phyloP scores from a whole-genome alignment of 2,888 invertebrate genomes.

The Girardia tigrina region DNA sequence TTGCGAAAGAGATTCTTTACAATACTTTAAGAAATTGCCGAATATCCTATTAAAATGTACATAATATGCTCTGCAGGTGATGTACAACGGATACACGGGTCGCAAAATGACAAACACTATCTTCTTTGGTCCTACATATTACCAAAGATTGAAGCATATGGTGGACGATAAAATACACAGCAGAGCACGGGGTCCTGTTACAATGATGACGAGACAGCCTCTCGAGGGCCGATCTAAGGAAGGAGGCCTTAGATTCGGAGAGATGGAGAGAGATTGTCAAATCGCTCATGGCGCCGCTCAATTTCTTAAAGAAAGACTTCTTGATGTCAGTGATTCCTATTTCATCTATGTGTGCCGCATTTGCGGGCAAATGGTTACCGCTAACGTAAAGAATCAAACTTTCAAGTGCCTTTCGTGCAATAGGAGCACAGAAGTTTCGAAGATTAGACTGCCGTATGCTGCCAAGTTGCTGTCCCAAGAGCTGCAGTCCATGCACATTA shows the following conservation, averaged over 20 bases:
- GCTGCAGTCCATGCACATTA: conserved; percentile 98
- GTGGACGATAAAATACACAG: conserved; percentile 99
- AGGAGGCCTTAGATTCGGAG: conserved; percentile 95
- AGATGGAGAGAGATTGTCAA: conserved; percentile 99
- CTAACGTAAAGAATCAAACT: conserved; percentile 88
- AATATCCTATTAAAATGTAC: too few relatives aligned
- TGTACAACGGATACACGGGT: conserved; percentile 97
- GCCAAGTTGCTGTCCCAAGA: conserved; percentile 97
- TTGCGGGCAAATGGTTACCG: conserved; percentile 91
- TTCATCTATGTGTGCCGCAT: conserved; percentile 93
- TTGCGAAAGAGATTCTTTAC: too few relatives aligned
- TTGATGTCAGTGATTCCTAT: conserved; percentile 97
- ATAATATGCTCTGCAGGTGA: too few relatives aligned
- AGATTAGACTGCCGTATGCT: conserved; percentile 86
- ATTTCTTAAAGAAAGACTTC: conserved; percentile 82
- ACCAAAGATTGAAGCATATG: conserved; percentile 95
- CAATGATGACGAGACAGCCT: conserved; percentile 91
- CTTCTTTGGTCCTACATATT: conserved; percentile 59
- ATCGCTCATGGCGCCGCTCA: conserved; percentile 95
- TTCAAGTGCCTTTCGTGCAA: conserved; percentile 98
- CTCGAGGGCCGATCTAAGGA: conserved; percentile 97
- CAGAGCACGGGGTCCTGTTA: conserved; percentile 68
- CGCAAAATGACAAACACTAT: conserved; percentile 96
- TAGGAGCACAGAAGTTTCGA: conserved; percentile 91
- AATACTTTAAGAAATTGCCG: too few relatives aligned